Evolutionary conservation across 2,888 invertebrate species (phyloP), one percentile per base, ranked within the genome.

Genomic region (Agapostemon virescens): DNA sequence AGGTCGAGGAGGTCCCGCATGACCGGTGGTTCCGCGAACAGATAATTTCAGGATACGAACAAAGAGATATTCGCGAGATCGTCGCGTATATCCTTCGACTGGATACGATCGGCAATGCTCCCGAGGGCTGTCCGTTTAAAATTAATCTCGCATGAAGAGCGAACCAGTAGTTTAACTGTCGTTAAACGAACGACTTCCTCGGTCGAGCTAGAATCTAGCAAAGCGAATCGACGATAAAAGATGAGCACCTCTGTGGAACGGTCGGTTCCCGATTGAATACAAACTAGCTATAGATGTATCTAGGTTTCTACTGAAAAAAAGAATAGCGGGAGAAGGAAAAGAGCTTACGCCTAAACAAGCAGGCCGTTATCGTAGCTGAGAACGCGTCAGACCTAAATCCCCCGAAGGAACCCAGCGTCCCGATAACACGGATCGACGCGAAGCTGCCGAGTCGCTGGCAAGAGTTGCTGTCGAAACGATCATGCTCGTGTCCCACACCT

Each of bases 21-120:
- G 84, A 74, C 71, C 82, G 79, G 81, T 84, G 82, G 63, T 86
- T 87, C 81, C 84, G 84, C 71, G 83, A 87, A 87, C 79, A 67
- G 83, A 83, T 86, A 82, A 83, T 85, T 86, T 85, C 81, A 85
- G 74, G 73, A 81, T 72, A 69, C 78, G 72, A 79, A 74, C 84
- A 87, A 86, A 82, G 78, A 77, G 82, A 87, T 77, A 77, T 64
- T 67, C 38, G 61, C 36, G 69, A 77, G 83, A 86, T 86, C 85
- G 73, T 71, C 79, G 58, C 74, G 70, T 72, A 64, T 33, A 82
- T 68, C 77, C 77, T 73, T 45, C 52, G 71, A 49, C 74, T n/a
- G 72, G 72, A 81, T 81, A 81, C 42, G 45, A 79, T 80, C 73
- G 71, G 33, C 23, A n/a, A 11, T 15, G 69, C 74, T 61, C 64